Conservation (phyloP, 2,113 vertebrate genomes). For the Gopherus flavomarginatus region DNA sequence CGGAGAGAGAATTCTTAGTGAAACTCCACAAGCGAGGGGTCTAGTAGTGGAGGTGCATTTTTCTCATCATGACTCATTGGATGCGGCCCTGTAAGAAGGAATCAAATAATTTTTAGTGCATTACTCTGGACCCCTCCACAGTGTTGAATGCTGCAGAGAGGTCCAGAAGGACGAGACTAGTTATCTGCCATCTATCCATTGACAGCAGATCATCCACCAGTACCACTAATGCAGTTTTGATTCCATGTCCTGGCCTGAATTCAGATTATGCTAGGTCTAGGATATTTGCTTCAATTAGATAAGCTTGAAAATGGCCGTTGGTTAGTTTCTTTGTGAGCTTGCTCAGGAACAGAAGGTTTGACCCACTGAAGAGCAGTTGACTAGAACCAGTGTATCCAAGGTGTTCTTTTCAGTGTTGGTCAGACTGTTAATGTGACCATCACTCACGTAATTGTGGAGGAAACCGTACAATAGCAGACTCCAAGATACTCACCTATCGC, state of each 20-base stretch:
- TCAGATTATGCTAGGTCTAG: background rate
- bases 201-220: background rate
- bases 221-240: background rate
- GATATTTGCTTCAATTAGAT: background rate
- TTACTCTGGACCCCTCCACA: background rate
- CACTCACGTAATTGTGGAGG: background rate
- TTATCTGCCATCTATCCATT: background rate
- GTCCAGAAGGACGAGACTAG: background rate
- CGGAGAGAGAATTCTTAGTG: background rate
- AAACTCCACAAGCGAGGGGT: background rate
- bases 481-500: constrained; percentile 63
- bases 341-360: background rate
- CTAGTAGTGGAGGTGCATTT: background rate
- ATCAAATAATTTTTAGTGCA: background rate
- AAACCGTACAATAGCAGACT: background rate
- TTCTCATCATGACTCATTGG: background rate
- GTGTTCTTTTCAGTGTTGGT: background rate
- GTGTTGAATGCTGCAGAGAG: background rate
- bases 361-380: background rate
- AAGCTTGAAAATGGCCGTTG: background rate
- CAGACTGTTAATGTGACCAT: background rate
- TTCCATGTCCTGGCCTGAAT: background rate
- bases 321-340: background rate
- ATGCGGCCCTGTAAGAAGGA: background rate
- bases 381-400: background rate